Evolutionary conservation across 2,797 vertebrate genomes (phyloP).

Genomic region (Chelmon rostratus): DNA sequence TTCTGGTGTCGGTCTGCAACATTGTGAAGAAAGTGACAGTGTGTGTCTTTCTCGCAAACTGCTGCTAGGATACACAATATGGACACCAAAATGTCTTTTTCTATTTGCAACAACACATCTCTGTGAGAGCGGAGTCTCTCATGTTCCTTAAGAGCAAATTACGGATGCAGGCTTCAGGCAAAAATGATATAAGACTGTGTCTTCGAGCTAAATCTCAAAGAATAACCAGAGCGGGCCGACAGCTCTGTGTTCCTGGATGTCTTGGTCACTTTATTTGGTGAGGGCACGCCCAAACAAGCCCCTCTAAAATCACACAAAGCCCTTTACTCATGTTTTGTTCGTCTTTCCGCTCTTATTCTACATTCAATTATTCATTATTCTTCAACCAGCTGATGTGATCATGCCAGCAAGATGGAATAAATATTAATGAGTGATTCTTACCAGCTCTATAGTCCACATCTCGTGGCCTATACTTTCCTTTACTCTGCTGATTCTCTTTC

Average conservation of each 20-base stretch:
- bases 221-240: slow-evolving; percentile 15
- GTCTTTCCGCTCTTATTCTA: neutral
- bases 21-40: slow-evolving; percentile 7
- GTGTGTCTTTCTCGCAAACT: slow-evolving; percentile 2
- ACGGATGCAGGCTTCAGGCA: slow-evolving; percentile 23
- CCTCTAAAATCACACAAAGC: neutral
- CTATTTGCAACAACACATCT: slow-evolving; percentile 16
- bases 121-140: slow-evolving; percentile 17
- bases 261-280: neutral
- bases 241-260: slow-evolving; percentile 1
- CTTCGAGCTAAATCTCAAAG: slow-evolving; percentile 1
- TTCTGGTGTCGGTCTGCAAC: neutral
- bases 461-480: neutral
- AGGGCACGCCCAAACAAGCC: neutral
- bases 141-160: slow-evolving; percentile 34
- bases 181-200: slow-evolving; percentile 35
- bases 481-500: neutral
- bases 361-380: slow-evolving; percentile 10
- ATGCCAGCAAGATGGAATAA: slow-evolving; percentile 1
- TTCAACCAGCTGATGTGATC: slow-evolving; percentile 4
- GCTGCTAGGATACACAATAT: neutral
- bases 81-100: slow-evolving; percentile 22
- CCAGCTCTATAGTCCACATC: neutral
- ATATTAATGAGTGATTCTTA: slow-evolving; percentile 7
- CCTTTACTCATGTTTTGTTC: neutral